Percentiles rank a stretch among this genome's conserved stretches.
Evolutionary conservation across 2,113 vertebrate genomes (phyloP).

Genomic region (Grammomys dolichurus): DNA sequence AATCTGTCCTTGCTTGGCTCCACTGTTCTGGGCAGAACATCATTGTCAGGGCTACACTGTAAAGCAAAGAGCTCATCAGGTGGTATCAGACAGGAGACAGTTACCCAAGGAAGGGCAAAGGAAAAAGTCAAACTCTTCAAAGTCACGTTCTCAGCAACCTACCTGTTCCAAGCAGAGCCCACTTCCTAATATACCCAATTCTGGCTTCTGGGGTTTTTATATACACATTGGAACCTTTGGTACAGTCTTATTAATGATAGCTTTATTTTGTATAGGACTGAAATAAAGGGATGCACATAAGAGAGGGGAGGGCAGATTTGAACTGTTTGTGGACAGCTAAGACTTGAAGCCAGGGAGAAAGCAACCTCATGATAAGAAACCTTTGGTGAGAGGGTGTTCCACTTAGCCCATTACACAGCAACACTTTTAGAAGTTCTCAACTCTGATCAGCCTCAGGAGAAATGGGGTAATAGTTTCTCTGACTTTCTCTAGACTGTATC

Average conservation of each 20-base stretch:
- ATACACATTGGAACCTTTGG: neutral
- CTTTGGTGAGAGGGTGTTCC: neutral
- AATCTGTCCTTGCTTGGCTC: neutral
- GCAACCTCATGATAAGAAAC: neutral
- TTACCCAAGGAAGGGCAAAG: neutral
- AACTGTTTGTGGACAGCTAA: neutral
- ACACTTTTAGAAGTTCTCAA: slow-evolving; percentile 6
- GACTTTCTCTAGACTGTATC: neutral
- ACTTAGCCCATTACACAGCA: neutral
- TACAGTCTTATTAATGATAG: neutral
- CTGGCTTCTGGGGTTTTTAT: neutral
- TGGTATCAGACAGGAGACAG: neutral
- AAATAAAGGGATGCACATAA: neutral
- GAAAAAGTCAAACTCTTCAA: neutral
- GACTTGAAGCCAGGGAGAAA: neutral
- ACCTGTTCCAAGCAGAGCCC: neutral
- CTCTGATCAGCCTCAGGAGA: slow-evolving; percentile 34
- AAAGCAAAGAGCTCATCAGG: neutral
- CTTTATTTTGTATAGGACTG: neutral
- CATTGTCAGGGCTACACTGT: too few relatives aligned
- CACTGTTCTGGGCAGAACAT: neutral
- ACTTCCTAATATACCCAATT: neutral
- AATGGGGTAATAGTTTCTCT: slow-evolving; percentile 10
- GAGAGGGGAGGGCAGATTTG: neutral
- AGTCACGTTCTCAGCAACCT: neutral